Base-by-base conservation (phyloP, 2,888 invertebrate species). In the Dasypogon diadema region DNA sequence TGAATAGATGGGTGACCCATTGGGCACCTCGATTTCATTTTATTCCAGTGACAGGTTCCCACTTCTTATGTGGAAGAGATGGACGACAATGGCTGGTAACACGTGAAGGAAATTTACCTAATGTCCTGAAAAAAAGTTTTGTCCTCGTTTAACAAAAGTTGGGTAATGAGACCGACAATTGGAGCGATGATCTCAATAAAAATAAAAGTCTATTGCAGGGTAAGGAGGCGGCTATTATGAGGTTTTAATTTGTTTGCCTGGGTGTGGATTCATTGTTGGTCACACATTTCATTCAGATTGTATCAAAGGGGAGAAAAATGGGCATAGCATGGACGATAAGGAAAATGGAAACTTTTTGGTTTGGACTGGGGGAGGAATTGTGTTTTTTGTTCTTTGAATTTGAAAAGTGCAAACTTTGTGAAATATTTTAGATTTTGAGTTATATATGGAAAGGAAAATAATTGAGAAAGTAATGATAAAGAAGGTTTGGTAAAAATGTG, bases 91-190 rank as follows among this genome's bases (percentile, higher is more conserved):
- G 30, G 54, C 51, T 70, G 70, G 70, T 54, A 70, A 30, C 70
- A 70, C 54, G 54, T 70, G 70, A 70, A 70, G 70, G 70, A 34
- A 70, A 70, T 70, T 70, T 70, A 54, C 54, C 54, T 51, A 70
- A 70, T 70, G 70, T 54, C 70, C 70, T 54, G 54, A 51, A 70
- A 42, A 42, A 42, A 54, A 54, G 16, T 54, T 24, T 30, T 26
- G 51, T 24, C n/a, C 24, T 30, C 34, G 51, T 30, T 30, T 26
- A 70, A 30, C 26, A 16, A 70, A 70, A 70, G 54, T 70, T 70
- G 30, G 70, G 34, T 70, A 70, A 70, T 70, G 54, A 70, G 54
- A 22, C 30, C 21, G 70, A 46, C 54, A 70, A 70, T 30, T 54
- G 46, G 65, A 22, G 24, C 48, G 65, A 65, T 65, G 65, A 65